Percentiles rank a stretch among this genome's conserved stretches.
Evolutionary conservation across 92 coral and sea anemone species (phyloP).

Genomic region (Anthopleura xanthogrammica): DNA sequence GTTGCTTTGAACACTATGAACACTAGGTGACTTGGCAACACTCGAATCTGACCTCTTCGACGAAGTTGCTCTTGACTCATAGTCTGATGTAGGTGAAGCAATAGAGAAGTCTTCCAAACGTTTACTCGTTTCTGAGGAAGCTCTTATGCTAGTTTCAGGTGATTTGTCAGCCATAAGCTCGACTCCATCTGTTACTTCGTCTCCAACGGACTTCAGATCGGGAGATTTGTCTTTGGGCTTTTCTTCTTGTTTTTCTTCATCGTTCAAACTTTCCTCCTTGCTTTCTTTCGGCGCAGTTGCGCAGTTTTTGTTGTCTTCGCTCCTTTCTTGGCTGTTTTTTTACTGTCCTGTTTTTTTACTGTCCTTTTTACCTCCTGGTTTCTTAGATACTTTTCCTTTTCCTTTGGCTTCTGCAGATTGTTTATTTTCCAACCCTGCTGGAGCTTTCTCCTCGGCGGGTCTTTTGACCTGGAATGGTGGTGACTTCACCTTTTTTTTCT

Average conservation of each 20-base stretch:
- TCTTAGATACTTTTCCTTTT: slow-evolving; percentile 23
- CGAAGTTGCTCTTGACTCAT: slow-evolving; percentile 36
- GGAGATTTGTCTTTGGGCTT: slow-evolving; percentile 8
- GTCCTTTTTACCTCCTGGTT: slow-evolving; percentile 43
- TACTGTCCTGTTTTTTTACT: slow-evolving; percentile 31
- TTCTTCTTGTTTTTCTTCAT: slow-evolving; percentile 20
- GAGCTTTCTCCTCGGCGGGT: slow-evolving; percentile 70
- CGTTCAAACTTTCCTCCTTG: slow-evolving; percentile 34
- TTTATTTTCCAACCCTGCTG: slow-evolving; percentile 56
- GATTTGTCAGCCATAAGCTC: slow-evolving; percentile 34
- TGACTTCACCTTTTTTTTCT: slow-evolving; percentile 32
- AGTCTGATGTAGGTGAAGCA: slow-evolving; percentile 43
- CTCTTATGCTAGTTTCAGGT: slow-evolving; percentile 55
- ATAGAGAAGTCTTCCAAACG: slow-evolving; percentile 38
- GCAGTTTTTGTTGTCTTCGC: slow-evolving; percentile 30
- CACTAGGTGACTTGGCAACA: slow-evolving; percentile 23
- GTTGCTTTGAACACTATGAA: slow-evolving; percentile 22
- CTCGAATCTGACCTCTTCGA: slow-evolving; percentile 53
- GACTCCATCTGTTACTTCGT: slow-evolving; percentile 14
- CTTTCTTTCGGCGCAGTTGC: slow-evolving; percentile 31
- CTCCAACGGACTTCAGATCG: slow-evolving; percentile 17
- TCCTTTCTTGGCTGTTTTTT: slow-evolving; percentile 38
- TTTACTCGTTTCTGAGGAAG: slow-evolving; percentile 95
- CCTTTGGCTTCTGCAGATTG: slow-evolving; percentile 26
- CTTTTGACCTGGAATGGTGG: slow-evolving; percentile 81